Conservation (phyloP, 2,797 vertebrate genomes). For the Tragopan temminckii region DNA sequence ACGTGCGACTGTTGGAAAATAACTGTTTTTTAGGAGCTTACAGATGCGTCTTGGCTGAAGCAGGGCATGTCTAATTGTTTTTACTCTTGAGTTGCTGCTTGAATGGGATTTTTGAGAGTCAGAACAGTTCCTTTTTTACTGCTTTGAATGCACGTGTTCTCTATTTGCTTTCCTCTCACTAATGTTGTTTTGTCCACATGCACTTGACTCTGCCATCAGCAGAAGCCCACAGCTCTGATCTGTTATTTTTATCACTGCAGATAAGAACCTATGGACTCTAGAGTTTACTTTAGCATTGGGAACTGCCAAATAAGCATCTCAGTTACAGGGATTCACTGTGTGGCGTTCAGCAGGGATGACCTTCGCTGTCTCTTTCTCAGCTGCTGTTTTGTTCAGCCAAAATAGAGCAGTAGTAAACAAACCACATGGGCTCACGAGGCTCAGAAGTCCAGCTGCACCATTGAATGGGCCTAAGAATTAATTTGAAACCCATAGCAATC, state of each 20-base stretch:
- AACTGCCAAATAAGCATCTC: neutral
- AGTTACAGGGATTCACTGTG: neutral
- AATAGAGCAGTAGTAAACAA: neutral
- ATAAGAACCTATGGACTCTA: neutral
- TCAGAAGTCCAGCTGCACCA: neutral
- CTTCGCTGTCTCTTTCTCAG: neutral
- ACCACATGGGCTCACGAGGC: neutral
- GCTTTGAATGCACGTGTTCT: neutral
- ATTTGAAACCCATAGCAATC: neutral
- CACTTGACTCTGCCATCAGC: neutral
- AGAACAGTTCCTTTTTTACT: neutral
- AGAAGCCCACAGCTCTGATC: neutral
- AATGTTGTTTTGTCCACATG: neutral
- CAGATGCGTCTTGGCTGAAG: neutral
- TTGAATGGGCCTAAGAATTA: neutral
- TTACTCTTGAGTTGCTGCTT: neutral
- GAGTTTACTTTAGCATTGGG: neutral
- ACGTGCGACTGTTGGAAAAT: neutral
- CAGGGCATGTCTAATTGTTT: fast-evolving
- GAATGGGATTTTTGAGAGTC: neutral
- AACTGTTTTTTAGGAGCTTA: neutral
- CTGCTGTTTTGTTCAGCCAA: neutral
- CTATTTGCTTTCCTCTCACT: neutral
- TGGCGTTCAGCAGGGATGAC: neutral
- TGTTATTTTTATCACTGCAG: neutral